These are phyloP conservation scores for Amblyjoppa proteus DNA, from an alignment of 2,888 invertebrate species.

Conservation along the genomic window DNA sequence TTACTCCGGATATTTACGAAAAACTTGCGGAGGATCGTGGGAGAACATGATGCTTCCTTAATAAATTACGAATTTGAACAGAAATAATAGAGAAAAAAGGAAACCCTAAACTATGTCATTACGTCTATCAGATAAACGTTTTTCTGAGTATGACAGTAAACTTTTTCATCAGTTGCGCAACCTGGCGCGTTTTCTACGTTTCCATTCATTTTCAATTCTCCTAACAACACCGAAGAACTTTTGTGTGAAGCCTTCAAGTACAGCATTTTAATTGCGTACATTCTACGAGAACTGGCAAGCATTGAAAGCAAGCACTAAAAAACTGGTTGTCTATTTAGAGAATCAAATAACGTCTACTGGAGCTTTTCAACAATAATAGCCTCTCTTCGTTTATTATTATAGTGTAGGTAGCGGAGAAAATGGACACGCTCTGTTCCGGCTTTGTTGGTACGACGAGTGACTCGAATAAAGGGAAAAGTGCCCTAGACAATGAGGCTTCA, in stretches of 20 bases:
- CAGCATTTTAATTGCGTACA: constrained; percentile 12
- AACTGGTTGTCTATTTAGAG: constrained; percentile 31
- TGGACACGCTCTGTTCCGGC: constrained; percentile 40
- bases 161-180: no score
- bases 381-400: constrained; percentile 51
- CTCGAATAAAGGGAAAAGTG: constrained; percentile 40
- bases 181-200: no score
- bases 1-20: not conserved
- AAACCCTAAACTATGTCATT: no score
- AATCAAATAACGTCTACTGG: constrained; percentile 43
- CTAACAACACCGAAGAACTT: not conserved
- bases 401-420: constrained; percentile 40
- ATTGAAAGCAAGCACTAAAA: constrained; percentile 21
- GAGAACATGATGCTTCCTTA: not conserved
- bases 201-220: not conserved
- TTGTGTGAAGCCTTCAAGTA: constrained; percentile 16
- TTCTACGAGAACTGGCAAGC: constrained; percentile 8
- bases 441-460: constrained; percentile 47
- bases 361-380: constrained; percentile 55
- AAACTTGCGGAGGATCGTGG: not conserved
- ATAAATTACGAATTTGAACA: no score
- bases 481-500: constrained; percentile 44
- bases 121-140: no score
- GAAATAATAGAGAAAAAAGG: not conserved
- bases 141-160: no score